These are phyloP conservation scores for Grapholita molesta DNA, from an alignment of 1,140 invertebrate genomes.

Conservation along the genomic window DNA sequence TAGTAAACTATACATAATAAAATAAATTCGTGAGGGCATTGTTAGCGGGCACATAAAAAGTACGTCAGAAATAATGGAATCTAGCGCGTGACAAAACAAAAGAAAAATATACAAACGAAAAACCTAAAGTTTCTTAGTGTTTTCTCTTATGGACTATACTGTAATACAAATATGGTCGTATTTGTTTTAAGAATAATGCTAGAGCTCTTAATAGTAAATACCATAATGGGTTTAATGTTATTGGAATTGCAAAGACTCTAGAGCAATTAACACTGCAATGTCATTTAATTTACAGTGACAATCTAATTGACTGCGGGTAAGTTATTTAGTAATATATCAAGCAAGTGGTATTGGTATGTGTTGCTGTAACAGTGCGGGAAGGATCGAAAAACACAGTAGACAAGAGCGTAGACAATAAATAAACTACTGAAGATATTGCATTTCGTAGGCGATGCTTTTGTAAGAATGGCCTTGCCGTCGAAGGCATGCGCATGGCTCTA, in stretches of 20 bases:
- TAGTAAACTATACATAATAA: neutral
- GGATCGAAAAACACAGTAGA: too few species aligned
- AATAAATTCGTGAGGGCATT: neutral
- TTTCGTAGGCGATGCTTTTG: too few species aligned
- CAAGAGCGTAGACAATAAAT: too few species aligned
- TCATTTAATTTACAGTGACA: constrained; percentile 13
- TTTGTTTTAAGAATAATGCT: neutral
- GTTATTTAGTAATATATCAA: neutral
- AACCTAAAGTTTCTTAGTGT: neutral
- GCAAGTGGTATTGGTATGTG: neutral
- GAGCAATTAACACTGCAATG: neutral
- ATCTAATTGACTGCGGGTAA: neutral
- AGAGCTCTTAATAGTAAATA: neutral
- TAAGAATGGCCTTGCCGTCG: too few species aligned
- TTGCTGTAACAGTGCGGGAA: neutral
- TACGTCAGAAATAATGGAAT: neutral
- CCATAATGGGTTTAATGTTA: neutral
- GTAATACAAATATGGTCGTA: neutral
- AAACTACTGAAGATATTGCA: too few species aligned
- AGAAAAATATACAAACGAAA: neutral
- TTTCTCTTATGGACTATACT: neutral
- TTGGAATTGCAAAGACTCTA: constrained; percentile 11
- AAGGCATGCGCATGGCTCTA: too few species aligned
- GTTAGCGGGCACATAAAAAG: neutral
- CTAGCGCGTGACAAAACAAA: neutral